Evolutionary conservation across 2,113 vertebrate species (phyloP), one percentile per base, ranked within the genome.

Genomic region (Epinephelus cyanopodus): DNA sequence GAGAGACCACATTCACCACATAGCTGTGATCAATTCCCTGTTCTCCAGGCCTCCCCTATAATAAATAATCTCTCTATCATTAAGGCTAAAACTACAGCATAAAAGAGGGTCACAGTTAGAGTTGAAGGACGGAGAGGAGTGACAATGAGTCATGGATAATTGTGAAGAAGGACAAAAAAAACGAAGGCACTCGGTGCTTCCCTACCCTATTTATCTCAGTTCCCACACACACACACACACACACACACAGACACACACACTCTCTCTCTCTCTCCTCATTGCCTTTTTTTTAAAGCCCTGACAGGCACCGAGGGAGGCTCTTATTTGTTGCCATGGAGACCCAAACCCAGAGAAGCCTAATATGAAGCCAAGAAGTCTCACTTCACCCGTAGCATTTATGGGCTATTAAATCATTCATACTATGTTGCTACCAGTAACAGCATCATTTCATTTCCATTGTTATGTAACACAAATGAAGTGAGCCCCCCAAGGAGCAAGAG

Each of bases 291-390:
- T 74, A 65, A 85, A 88, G 33, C 82, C 71, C 75, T 79, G 82
- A 90, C 88, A 92, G 89, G 63, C 87, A 78, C 83, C 5, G 82
- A 92, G 0, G 90, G 58, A 95, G 90, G 92, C 77, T 78, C 91
- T 88, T 91, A 78, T 89, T 86, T 84, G 91, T 93, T 90, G 77
- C 93, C 89, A 95, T 95, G 91, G 94, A 89, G 85, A 95, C 89
- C 78, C 79, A 90, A 93, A 90, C 84, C 87, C 88, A 27, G 82
- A 86, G 86, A 91, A 91, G 79, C 77, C 83, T 67, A 89, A 88
- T 84, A 89, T 77, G 67, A 83, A 90, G 77, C 90, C 76, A 71
- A 83, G 81, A 80, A 86, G 87, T 90, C 89, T 79, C 76, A 86
- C 88, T 91, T 87, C 78, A 82, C 84, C 80, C 73, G 9, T 74